Evolutionary conservation across 1,140 invertebrate species (phyloP).

Genomic region (Drosophila pseudoananassae): DNA sequence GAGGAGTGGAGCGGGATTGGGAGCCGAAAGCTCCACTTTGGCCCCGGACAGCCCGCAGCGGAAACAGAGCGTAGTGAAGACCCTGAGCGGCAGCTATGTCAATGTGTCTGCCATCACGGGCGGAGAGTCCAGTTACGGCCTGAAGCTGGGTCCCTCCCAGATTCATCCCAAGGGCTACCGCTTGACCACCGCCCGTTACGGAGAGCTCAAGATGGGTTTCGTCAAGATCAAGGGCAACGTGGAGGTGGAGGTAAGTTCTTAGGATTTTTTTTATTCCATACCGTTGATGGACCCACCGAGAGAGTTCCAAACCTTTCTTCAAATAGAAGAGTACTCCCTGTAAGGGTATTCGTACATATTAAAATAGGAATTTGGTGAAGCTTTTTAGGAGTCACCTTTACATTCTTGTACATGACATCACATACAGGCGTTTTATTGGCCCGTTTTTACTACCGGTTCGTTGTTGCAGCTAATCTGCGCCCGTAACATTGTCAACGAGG

Average conservation of each 20-base stretch:
- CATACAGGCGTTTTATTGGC: conserved; percentile 17
- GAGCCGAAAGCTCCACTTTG: neutral
- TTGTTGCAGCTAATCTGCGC: conserved; percentile 84
- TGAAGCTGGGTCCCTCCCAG: conserved; percentile 90
- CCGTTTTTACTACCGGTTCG: neutral
- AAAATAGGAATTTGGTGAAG: neutral
- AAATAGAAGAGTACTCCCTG: too few species aligned
- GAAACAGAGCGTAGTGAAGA: conserved; percentile 73
- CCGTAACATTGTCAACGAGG: conserved; percentile 84
- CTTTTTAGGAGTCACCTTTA: neutral
- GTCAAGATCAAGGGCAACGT: conserved; percentile 95
- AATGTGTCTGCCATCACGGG: conserved; percentile 63
- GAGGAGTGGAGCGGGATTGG: conserved; percentile 29
- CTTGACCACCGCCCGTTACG: conserved; percentile 87
- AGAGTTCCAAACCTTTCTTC: too few species aligned
- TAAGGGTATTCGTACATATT: too few species aligned
- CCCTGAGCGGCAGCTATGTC: conserved; percentile 61
- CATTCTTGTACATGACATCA: conserved; percentile 1
- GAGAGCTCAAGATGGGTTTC: conserved; percentile 94
- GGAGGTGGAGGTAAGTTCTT: conserved; percentile 91
- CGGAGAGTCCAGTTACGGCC: conserved; percentile 80
- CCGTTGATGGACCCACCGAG: too few species aligned
- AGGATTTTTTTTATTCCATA: too few species aligned
- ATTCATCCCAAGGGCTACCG: conserved; percentile 90
- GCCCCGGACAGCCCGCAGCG: conserved; percentile 55